Conservation (phyloP, 2,888 invertebrate genomes). For the Callinectes sapidus region DNA sequence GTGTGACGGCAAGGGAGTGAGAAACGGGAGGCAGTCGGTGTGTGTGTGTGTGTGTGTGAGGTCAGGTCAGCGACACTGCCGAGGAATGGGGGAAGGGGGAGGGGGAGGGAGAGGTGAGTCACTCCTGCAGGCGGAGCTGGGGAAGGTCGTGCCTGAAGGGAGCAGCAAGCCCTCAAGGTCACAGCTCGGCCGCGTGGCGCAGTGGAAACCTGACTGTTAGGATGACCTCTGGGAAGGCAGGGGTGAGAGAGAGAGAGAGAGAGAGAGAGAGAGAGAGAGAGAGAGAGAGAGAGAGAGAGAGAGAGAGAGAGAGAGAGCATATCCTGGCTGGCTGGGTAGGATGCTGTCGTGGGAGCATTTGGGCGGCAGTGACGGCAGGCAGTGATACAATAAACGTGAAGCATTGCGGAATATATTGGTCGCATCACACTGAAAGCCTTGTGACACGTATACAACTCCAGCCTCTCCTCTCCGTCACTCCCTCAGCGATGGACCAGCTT, state of each 20-base stretch:
- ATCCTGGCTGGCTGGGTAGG: constrained; percentile 11
- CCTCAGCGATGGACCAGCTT: constrained; percentile 6
- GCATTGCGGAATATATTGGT: not conserved
- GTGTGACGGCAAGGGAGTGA: not conserved
- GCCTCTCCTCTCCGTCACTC: not conserved
- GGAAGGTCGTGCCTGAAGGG: not conserved
- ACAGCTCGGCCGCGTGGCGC: constrained; percentile 26
- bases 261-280: not conserved
- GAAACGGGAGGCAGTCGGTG: not conserved
- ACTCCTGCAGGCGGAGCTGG: constrained; percentile 3
- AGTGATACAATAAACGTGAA: not conserved
- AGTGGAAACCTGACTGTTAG: constrained; percentile 33
- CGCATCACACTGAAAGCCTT: not conserved
- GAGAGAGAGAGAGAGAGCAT: not conserved
- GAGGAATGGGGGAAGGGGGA: not conserved
- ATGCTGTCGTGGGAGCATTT: not conserved
- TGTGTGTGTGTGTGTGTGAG: not conserved
- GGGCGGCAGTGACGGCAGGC: not conserved
- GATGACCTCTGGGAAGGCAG: constrained; percentile 17
- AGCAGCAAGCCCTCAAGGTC: constrained; percentile 9
- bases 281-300: constrained; percentile 15
- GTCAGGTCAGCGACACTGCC: constrained; percentile 9
- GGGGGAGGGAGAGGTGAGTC: constrained; percentile 5
- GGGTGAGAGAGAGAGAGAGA: not conserved
- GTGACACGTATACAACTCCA: not conserved